Evolutionary conservation across 1,140 invertebrate species (phyloP), one percentile per base, ranked within the genome.

Genomic region (Caenorhabditis inopinata): DNA sequence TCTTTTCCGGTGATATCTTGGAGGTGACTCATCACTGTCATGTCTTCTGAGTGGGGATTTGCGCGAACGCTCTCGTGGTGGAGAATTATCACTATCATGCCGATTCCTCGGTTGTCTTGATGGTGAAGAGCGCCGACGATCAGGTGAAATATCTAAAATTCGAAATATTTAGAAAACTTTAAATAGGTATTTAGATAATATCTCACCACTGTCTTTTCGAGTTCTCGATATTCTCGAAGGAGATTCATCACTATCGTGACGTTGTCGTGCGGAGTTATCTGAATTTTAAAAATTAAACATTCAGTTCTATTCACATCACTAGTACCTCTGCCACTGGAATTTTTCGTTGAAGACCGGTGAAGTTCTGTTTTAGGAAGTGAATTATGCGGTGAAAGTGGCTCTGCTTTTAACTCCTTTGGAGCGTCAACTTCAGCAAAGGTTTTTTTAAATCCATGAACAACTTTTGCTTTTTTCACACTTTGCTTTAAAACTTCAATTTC

Each of bases 11-110:
- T n/a, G n/a, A n/a, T n/a, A n/a, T n/a, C n/a, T n/a, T n/a, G n/a
- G n/a, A n/a, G n/a, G n/a, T n/a, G n/a, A n/a, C n/a, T n/a, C n/a
- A n/a, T n/a, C n/a, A n/a, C n/a, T n/a, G n/a, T n/a, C n/a, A n/a
- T n/a, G 74, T 48, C 47, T 62, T 25, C 77, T 29, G 1, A 53
- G 47, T 11, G 77, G 77, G 11, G 77, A 78, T n/a, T 77, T 77
- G 29, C 27, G 45, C 1, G 42, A 47, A 23, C 27, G 27, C 6
- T 16, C 45, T 12, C 27, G 25, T 48, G 27, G 27, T 2, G 74
- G 25, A 0, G 27, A 48, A 48, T 21, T 47, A 48, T 77, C 46
- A 47, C 76, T 47, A 47, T 78, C 53, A 32, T 78, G 38, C 11
- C 25, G 76, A 42, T 4, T 18, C n/a, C 23, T 21, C 5, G 16